Evolutionary conservation across 2,113 vertebrate genomes (phyloP), one percentile per base, ranked within the genome.

Genomic region (Pitta sordida): DNA sequence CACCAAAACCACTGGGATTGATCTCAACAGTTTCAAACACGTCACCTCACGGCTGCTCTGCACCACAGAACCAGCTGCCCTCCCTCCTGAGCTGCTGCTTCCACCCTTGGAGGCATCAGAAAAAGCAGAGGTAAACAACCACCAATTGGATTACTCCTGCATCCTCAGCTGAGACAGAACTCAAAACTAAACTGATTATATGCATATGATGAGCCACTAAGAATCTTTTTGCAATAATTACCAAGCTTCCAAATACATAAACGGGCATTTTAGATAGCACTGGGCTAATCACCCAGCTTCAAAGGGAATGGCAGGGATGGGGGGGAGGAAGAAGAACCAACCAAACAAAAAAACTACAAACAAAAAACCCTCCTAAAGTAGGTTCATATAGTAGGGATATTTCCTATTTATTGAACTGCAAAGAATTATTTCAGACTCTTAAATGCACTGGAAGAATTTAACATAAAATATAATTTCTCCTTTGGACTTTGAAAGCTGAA

Each of bases 141-240:
- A 49, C 14, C 62, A 96, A 98, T 68, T 97, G 97, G 95, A 97
- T 98, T 97, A 97, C 91, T 97, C 94, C 93, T 90, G 92, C 97
- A 97, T 97, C 83, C 97, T 98, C 97, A 63, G 46, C 93, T 88
- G 87, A 97, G 95, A 97, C 48, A 97, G 95, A 98, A 98, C 96
- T 99, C 98, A 98, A 97, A 98, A 96, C 98, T 98, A 98, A 99
- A 99, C 98, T 98, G 98, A 99, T 99, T 99, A 99, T 98, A 98
- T 97, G 97, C 99, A 98, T 98, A 99, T 98, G 98, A 98, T 82
- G 91, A 98, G 97, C 97, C 97, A 98, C 98, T 98, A 98, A 98
- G 98, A 98, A 98, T 98, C 98, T 98, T 99, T 98, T 98, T 98
- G 97, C 97, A 98, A 98, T 98, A 99, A 99, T 99, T 99, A 99